A percentile compares a stretch with the other conserved stretches of the same genome.
Conservation (phyloP, 2,113 vertebrate genomes). For the Sander lucioperca region DNA sequence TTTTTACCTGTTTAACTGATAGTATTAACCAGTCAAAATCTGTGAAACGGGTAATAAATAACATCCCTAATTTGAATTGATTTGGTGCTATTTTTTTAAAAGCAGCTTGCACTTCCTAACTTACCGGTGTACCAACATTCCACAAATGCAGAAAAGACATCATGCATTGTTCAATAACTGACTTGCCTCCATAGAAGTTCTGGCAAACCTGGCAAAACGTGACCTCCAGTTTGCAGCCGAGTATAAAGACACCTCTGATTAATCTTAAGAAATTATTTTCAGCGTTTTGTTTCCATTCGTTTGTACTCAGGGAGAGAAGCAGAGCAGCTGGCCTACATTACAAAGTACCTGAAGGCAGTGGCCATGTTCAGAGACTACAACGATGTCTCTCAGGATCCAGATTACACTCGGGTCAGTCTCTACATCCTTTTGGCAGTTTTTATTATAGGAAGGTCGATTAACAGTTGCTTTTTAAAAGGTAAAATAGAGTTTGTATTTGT, state of each 20-base stretch:
- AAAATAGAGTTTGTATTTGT: no score
- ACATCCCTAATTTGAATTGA: not conserved
- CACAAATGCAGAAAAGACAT: no score
- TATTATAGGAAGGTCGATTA: not conserved
- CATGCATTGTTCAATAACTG: not conserved
- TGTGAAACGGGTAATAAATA: no score
- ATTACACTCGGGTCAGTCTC: slow-evolving; percentile 90
- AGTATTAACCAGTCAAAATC: no score
- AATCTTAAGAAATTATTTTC: rapidly evolving
- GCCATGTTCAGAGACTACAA: slow-evolving; percentile 94
- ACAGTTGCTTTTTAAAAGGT: not conserved
- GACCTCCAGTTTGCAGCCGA: no score
- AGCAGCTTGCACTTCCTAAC: not conserved
- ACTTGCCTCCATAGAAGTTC: no score
- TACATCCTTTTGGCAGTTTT: not conserved
- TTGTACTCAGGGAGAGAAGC: slow-evolving; percentile 88
- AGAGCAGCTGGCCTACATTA: slow-evolving; percentile 86
- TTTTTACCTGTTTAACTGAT: no score
- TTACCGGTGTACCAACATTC: not conserved
- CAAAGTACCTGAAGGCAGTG: slow-evolving; percentile 90
- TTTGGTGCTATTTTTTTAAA: not conserved
- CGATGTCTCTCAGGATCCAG: slow-evolving; percentile 89
- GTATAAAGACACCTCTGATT: not conserved
- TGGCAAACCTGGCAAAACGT: no score
- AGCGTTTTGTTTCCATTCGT: not conserved